Percentiles rank a stretch among this genome's conserved stretches.
phyloP scores from a whole-genome alignment of 2,888 invertebrate species.

The Oasisia sp. region DNA sequence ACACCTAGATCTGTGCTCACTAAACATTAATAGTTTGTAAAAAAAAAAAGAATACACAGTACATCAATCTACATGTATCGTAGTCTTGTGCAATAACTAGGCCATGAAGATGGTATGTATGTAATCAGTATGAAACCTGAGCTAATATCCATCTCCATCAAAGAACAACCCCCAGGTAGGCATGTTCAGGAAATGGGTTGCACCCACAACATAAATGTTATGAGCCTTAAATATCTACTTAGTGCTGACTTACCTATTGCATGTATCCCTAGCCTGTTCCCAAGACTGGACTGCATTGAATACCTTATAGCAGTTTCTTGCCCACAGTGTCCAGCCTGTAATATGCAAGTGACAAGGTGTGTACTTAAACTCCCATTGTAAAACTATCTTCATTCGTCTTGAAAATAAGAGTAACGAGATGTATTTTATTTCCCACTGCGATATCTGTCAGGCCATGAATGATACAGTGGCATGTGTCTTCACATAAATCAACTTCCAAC shows the following conservation, averaged over 20 bases:
- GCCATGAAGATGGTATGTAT: too few relatives aligned
- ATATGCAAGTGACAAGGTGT: not conserved
- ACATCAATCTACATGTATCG: not conserved
- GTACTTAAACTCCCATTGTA: not conserved
- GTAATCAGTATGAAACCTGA: not conserved
- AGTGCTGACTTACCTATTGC: not conserved
- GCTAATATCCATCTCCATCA: not conserved
- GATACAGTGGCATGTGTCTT: not conserved
- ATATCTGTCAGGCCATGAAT: not conserved
- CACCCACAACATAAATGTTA: not conserved
- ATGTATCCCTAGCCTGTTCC: not conserved
- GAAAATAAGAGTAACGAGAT: not conserved
- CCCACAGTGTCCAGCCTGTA: slow-evolving; percentile 2
- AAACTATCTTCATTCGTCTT: not conserved
- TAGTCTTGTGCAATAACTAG: too few relatives aligned
- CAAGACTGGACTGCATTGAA: not conserved
- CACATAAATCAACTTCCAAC: too few relatives aligned
- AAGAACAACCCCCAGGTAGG: too few relatives aligned
- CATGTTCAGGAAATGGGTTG: not conserved
- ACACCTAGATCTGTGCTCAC: not conserved
- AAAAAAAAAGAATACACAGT: not conserved
- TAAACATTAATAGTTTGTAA: not conserved
- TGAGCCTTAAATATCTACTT: not conserved
- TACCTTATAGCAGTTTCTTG: slow-evolving; percentile 3
- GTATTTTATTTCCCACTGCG: not conserved